Evolutionary conservation across 2,888 invertebrate species (phyloP), one percentile per base, ranked within the genome.

Genomic region (Acanthosepion pharaonis): DNA sequence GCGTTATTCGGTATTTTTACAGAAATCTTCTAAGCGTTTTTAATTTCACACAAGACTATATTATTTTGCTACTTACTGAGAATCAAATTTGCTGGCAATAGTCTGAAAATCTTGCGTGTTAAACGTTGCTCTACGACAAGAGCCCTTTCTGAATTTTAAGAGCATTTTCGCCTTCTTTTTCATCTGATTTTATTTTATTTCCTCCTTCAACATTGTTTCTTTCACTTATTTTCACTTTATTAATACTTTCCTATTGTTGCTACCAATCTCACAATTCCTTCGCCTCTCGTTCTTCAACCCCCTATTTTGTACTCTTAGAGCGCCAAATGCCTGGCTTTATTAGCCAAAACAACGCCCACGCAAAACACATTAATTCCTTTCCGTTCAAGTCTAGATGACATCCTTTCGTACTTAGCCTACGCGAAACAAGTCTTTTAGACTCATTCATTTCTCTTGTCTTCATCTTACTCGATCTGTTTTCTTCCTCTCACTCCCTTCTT

Each of bases 321-420:
- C 5, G 9, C 78, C 20, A 78, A 78, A 78, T 18, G n/a, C 78
- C n/a, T 5, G 78, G 78, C 78, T 78, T 78, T 78, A 78, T 78
- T 78, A 78, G 78, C 78, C 78, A 78, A 78, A 78, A 78, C 78
- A 78, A n/a, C 78, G n/a, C 78, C 78, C 78, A 78, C 78, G 78
- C 78, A n/a, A 8, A 78, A 3, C 33, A 11, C 78, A n/a, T 33
- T 78, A 78, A 78, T 78, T 78, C 78, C 5, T n/a, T 33, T 15
- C 78, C 78, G 33, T 78, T 78, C 78, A 78, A 78, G 78, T 33
- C n/a, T 78, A 9, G 78, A 78, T 33, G 78, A n/a, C 11, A 78
- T n/a, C n/a, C 78, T 9, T n/a, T n/a, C n/a, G 5, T n/a, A n/a
- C n/a, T 78, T n/a, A 78, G 4, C n/a, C n/a, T 15, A n/a, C n/a